A percentile compares a stretch with the other conserved stretches of the same genome.
These are phyloP conservation scores for Cavia aperea DNA, from an alignment of 2,113 vertebrate species.

Conservation along the genomic window DNA sequence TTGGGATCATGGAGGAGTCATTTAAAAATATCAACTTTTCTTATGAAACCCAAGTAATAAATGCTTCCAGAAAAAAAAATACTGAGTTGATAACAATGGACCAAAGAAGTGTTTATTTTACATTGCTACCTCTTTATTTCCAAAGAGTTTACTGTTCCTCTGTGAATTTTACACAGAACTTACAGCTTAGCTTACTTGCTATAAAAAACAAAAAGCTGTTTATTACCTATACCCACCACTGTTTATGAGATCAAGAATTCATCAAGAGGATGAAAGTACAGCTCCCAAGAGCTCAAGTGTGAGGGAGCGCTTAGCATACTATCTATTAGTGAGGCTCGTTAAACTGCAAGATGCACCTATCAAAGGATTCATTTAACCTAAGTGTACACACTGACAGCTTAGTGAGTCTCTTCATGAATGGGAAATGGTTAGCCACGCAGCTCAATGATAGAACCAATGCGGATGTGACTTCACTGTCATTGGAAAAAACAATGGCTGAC, in stretches of 20 bases:
- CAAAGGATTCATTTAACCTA: neutral
- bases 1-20: conserved; percentile 48
- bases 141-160: conserved; percentile 33
- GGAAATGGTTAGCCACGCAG: neutral
- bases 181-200: conserved; percentile 63
- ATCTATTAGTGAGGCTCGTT: neutral
- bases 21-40: conserved; percentile 54
- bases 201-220: conserved; percentile 5
- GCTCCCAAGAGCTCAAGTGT: neutral
- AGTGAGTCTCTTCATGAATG: neutral
- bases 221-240: conserved; percentile 35
- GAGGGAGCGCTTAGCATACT: too few species aligned
- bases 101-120: conserved; percentile 44
- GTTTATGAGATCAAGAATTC: conserved; percentile 50
- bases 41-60: conserved; percentile 46
- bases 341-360: neutral
- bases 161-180: conserved; percentile 27
- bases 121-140: conserved; percentile 41
- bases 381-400: neutral
- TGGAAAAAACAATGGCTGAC: neutral
- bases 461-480: neutral
- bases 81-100: neutral
- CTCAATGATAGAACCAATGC: neutral
- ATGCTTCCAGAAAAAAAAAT: conserved; percentile 19
- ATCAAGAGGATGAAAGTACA: conserved; percentile 28